phyloP scores from a whole-genome alignment of 2,113 vertebrate genomes.

The Melanerpes formicivorus region DNA sequence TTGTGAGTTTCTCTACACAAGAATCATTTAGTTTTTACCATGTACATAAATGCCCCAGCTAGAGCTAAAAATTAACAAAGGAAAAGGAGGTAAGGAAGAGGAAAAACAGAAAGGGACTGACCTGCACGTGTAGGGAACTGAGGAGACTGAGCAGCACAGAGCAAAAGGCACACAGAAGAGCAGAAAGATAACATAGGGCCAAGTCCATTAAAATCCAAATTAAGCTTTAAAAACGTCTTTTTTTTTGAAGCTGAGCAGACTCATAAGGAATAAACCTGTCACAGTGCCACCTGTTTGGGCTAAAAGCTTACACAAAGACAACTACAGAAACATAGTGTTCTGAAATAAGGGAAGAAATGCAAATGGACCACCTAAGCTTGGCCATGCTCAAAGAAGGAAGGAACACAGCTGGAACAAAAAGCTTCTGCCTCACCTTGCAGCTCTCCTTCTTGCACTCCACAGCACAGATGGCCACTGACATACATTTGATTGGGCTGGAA shows the following conservation, averaged over 20 bases:
- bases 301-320: neutral
- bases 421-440: too few species aligned
- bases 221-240: neutral
- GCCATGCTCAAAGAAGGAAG: neutral
- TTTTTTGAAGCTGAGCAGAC: neutral
- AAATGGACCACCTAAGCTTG: neutral
- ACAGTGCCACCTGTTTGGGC: neutral
- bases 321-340: neutral
- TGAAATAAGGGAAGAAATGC: neutral
- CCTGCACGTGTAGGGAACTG: neutral
- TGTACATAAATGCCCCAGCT: fast-evolving
- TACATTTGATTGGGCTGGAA: fast-evolving
- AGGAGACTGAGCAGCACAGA: neutral
- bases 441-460: neutral
- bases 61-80: neutral
- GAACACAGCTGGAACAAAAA: too few species aligned
- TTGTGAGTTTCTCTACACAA: neutral
- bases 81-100: neutral
- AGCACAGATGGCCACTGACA: fast-evolving
- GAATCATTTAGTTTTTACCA: too few species aligned
- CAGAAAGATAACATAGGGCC: neutral
- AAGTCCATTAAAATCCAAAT: neutral
- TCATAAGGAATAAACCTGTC: neutral
- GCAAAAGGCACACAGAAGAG: neutral
- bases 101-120: neutral